Evolutionary conservation across 2,797 vertebrate genomes (phyloP).

Genomic region (Artibeus lituratus): DNA sequence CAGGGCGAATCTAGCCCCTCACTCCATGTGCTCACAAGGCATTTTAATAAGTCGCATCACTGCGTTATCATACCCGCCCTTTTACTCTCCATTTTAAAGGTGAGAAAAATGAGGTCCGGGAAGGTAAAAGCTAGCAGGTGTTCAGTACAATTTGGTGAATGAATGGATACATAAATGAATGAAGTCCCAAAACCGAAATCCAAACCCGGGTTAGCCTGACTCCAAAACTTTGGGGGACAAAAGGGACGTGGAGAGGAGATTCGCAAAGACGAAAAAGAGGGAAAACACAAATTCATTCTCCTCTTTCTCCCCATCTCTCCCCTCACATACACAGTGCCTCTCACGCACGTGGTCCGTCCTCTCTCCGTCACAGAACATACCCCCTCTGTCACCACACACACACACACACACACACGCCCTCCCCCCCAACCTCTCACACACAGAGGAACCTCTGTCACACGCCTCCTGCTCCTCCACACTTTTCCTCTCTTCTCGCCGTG

Average conservation of each 20-base stretch:
- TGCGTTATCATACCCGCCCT: not conserved
- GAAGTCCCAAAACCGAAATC: slow-evolving; percentile 17
- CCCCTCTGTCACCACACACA: not conserved
- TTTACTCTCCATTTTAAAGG: not conserved
- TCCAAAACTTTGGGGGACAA: not conserved
- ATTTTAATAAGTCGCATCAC: not conserved
- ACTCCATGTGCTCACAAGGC: not conserved
- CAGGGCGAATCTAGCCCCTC: not conserved
- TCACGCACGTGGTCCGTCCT: too few relatives aligned
- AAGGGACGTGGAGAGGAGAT: not conserved
- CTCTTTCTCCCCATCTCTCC: not conserved
- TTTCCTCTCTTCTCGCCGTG: not conserved
- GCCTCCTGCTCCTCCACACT: too few relatives aligned
- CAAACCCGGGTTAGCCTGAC: slow-evolving; percentile 17
- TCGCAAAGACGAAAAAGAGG: not conserved
- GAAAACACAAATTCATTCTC: not conserved
- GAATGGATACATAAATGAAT: not conserved
- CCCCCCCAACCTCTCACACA: not conserved
- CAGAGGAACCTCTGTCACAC: not conserved
- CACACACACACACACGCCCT: too few relatives aligned
- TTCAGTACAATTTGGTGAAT: not conserved
- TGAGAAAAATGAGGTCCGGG: slow-evolving; percentile 24
- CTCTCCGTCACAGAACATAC: not conserved
- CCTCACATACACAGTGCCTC: not conserved
- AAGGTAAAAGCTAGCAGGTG: not conserved